These are phyloP conservation scores for Hucho hucho DNA, from an alignment of 2,113 vertebrate genomes.

Conservation along the genomic window DNA sequence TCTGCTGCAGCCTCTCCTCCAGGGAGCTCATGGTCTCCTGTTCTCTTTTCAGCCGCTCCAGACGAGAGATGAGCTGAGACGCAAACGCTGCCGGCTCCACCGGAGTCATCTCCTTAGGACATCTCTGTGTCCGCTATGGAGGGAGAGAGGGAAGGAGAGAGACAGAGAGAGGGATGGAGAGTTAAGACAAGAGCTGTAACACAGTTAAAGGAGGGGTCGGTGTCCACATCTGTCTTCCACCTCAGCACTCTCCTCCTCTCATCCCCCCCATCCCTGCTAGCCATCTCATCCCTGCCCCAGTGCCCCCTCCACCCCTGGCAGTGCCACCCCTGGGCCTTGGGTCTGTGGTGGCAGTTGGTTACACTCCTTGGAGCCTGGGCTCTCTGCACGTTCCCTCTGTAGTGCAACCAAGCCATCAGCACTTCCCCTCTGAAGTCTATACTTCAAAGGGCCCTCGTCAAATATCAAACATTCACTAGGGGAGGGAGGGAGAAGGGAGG, in stretches of 20 bases:
- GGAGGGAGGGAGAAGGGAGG: conserved; percentile 63
- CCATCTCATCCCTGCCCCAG: no score
- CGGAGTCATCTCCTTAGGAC: conserved; percentile 93
- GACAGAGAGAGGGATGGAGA: background rate
- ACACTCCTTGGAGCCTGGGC: conserved; percentile 85
- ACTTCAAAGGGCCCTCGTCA: conserved; percentile 95
- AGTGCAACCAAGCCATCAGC: conserved; percentile 92
- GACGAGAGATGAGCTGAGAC: conserved; percentile 85
- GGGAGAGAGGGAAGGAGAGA: conserved; percentile 29
- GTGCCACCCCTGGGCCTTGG: background rate
- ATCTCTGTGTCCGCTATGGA: conserved; percentile 82
- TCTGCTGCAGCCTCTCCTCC: conserved; percentile 93
- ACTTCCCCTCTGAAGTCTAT: conserved; percentile 89
- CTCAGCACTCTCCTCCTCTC: conserved; percentile 34
- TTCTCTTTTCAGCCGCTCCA: conserved; percentile 89
- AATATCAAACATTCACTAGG: conserved; percentile 87
- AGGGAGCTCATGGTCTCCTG: conserved; percentile 87
- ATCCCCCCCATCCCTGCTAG: background rate
- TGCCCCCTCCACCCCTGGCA: conserved; percentile 5
- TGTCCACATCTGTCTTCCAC: conserved; percentile 48
- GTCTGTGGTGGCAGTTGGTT: conserved; percentile 76
- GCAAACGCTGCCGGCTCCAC: conserved; percentile 89
- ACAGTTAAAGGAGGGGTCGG: no score
- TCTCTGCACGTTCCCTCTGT: conserved; percentile 80
- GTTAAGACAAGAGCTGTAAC: no score